Conservation (phyloP, 2,888 invertebrate species). For the Eledona agricola region DNA sequence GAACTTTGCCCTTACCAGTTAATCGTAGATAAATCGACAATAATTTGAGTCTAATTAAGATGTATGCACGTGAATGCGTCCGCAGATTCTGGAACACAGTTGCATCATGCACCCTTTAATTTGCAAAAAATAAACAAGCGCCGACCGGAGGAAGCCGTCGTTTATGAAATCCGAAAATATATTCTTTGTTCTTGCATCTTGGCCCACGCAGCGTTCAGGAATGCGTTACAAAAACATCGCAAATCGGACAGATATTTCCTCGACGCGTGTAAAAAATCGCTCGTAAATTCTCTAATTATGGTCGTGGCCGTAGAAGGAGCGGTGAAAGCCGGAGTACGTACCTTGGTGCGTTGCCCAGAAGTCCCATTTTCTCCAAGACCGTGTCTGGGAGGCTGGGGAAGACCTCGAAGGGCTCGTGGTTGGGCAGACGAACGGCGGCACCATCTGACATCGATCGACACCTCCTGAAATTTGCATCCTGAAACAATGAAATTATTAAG, state of each 20-base stretch:
- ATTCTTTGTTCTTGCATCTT: constrained; percentile 26
- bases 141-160: constrained; percentile 17
- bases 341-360: constrained; percentile 55
- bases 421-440: constrained; percentile 29
- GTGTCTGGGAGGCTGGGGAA: constrained; percentile 63
- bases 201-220: constrained; percentile 14
- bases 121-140: no score
- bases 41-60: constrained; percentile 4
- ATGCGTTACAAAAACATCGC: constrained; percentile 17
- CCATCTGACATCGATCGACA: constrained; percentile 59
- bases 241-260: constrained; percentile 13
- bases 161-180: constrained; percentile 20
- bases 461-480: constrained; percentile 49
- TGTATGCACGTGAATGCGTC: no score
- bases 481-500: constrained; percentile 36
- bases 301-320: constrained; percentile 14
- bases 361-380: constrained; percentile 62
- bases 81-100: no score
- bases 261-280: no score
- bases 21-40: constrained; percentile 1
- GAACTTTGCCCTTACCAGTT: neutral
- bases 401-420: constrained; percentile 52
- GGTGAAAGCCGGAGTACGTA: constrained; percentile 39
- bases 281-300: constrained; percentile 10
- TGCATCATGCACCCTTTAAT: no score